A percentile compares a stretch with the other conserved stretches of the same genome.
These are phyloP conservation scores for Polyommatus icarus DNA, from an alignment of 2,888 invertebrate species.

Conservation along the genomic window DNA sequence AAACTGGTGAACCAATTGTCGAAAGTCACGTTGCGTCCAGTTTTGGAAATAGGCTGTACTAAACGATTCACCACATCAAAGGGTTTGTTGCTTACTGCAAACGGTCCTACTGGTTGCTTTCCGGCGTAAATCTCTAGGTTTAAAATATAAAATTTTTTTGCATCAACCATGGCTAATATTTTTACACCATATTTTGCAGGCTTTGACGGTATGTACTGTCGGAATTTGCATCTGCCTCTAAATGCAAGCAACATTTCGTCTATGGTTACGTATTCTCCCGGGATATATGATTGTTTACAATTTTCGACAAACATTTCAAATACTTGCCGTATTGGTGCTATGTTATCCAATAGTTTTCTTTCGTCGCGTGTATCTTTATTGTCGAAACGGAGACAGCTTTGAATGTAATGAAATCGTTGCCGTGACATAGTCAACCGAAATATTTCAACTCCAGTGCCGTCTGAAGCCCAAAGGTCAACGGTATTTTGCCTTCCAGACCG, in stretches of 20 bases:
- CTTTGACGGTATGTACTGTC: background rate
- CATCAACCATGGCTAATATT: background rate
- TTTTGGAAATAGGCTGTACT: too few relatives aligned
- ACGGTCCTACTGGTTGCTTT: too few relatives aligned
- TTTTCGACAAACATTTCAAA: too few relatives aligned
- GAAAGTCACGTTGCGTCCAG: too few relatives aligned
- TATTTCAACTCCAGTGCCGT: too few relatives aligned
- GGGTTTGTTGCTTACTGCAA: too few relatives aligned
- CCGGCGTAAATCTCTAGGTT: too few relatives aligned
- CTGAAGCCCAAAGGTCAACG: background rate
- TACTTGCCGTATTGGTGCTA: constrained; percentile 10
- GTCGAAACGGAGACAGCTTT: constrained; percentile 25
- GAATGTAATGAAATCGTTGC: constrained; percentile 24
- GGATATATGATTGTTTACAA: too few relatives aligned
- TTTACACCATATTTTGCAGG: constrained; percentile 33
- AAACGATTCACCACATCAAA: too few relatives aligned
- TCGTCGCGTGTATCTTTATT: constrained; percentile 16
- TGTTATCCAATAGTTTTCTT: constrained; percentile 7
- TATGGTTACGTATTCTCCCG: constrained; percentile 34
- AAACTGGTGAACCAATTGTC: constrained; percentile 27
- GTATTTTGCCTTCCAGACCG: background rate
- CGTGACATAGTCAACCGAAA: constrained; percentile 9
- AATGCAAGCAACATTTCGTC: constrained; percentile 32
- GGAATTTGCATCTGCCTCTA: background rate
- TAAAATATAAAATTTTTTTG: too few relatives aligned